These are phyloP conservation scores for Galerucella nymphaeae DNA, from an alignment of 2,888 invertebrate species.

Conservation along the genomic window DNA sequence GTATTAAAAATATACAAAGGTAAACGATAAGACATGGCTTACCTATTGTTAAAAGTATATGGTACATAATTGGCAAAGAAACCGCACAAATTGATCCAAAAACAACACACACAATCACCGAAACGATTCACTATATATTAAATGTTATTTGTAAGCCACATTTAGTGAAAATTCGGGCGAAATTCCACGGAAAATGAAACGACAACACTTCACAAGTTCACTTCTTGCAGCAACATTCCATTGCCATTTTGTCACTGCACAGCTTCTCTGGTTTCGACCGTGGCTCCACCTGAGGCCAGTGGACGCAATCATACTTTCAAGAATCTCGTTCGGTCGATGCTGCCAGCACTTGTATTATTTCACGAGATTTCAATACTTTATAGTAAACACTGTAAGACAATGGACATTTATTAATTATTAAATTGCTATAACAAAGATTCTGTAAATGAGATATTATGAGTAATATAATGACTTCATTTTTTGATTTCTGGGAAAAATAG, in stretches of 20 bases:
- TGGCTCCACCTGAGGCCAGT: constrained; percentile 49
- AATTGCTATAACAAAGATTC: neutral
- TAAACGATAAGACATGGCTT: constrained; percentile 65
- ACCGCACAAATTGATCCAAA: constrained; percentile 54
- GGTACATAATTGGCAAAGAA: constrained; percentile 62
- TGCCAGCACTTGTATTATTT: constrained; percentile 19
- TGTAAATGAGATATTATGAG: too few relatives aligned
- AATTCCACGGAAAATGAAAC: constrained; percentile 54
- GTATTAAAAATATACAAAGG: constrained; percentile 62
- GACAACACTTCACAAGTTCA: constrained; percentile 63
- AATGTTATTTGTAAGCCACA: constrained; percentile 55
- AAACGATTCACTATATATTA: constrained; percentile 52
- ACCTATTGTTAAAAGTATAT: constrained; percentile 65
- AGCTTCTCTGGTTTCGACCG: constrained; percentile 52
- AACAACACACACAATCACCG: constrained; percentile 54
- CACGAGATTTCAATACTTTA: neutral
- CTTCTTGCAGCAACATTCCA: constrained; percentile 63
- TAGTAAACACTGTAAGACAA: too few relatives aligned
- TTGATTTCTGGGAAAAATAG: too few relatives aligned
- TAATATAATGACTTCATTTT: too few relatives aligned
- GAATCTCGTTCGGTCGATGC: constrained; percentile 33
- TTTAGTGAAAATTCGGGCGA: constrained; percentile 55
- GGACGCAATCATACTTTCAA: constrained; percentile 36
- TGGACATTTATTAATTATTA: constrained; percentile 6
- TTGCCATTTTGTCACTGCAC: constrained; percentile 66